Evolutionary conservation across 2,888 invertebrate genomes (phyloP), one percentile per base, ranked within the genome.

Genomic region (Pseudanteris insignis): DNA sequence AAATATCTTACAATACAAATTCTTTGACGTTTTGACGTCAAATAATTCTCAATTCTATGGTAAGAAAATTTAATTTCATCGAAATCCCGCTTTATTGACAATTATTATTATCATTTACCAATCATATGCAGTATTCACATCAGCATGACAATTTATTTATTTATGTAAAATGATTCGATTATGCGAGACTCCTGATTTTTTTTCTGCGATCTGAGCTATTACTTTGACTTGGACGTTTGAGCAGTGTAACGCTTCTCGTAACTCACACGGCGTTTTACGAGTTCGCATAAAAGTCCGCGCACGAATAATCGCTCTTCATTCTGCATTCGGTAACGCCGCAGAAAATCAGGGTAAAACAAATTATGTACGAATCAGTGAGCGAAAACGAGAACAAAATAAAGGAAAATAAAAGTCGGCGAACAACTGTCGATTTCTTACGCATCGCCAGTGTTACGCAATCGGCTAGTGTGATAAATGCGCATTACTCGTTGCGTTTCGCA

Each of bases 121-220:
- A n/a, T n/a, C n/a, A n/a, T n/a, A n/a, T n/a, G n/a, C n/a, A n/a
- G n/a, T n/a, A n/a, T n/a, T n/a, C n/a, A n/a, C n/a, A n/a, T n/a
- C n/a, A n/a, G n/a, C n/a, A n/a, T n/a, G n/a, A n/a, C n/a, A n/a
- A 28, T 37, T 50, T 46, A 28, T 32, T 43, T 36, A 46, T 51
- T 40, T 40, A 59, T 46, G 44, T 51, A 47, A 47, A 53, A 41
- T 51, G 62, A 67, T 63, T 48, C 63, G 67, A 67, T 67, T 67
- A 64, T 57, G 53, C 62, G 61, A 57, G n/a, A n/a, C n/a, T n/a
- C n/a, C n/a, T 62, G 54, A 51, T 36, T 36, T n/a, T 10, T 28
- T 57, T 65, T 66, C 58, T 65, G 41, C 44, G 38, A 46, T 64
- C 46, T 55, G 53, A 64, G 43, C 32, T 34, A 61, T 57, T 36